Conservation (phyloP, 2,113 vertebrate species). For the Lophotis ruficrista region DNA sequence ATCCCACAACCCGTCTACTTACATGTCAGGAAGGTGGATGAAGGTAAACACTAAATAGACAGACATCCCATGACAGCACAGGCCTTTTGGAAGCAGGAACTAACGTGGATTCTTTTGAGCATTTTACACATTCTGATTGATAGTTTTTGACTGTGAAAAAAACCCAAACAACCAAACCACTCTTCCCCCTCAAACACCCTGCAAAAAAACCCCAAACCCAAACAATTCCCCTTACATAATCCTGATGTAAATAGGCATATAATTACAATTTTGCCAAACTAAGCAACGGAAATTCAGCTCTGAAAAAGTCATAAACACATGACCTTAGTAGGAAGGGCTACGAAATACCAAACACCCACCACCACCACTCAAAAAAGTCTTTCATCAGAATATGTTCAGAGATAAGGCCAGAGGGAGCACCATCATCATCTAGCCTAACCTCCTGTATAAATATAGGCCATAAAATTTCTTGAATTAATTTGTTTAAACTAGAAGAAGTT, state of each 20-base stretch:
- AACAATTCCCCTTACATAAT: background rate
- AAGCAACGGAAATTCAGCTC: background rate
- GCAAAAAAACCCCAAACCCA: background rate
- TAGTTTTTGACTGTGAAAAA: background rate
- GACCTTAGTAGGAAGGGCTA: background rate
- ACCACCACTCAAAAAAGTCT: background rate
- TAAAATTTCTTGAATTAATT: slow-evolving; percentile 3
- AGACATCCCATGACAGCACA: background rate
- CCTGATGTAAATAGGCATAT: background rate
- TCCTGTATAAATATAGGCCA: background rate
- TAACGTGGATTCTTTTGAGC: background rate
- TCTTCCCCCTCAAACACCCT: background rate
- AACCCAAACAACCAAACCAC: background rate
- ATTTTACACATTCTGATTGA: background rate
- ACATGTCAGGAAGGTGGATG: background rate
- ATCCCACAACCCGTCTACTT: background rate
- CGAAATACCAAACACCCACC: background rate
- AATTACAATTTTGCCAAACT: background rate
- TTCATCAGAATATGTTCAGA: background rate
- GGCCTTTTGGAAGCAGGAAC: background rate
- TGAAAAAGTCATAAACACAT: background rate
- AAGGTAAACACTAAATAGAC: background rate
- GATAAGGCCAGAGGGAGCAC: background rate
- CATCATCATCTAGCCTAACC: background rate
- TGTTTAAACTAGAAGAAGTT: background rate